Percentiles rank a stretch among this genome's conserved stretches.
Evolutionary conservation across 2,797 vertebrate species (phyloP).

Genomic region (Hylomyscus alleni): DNA sequence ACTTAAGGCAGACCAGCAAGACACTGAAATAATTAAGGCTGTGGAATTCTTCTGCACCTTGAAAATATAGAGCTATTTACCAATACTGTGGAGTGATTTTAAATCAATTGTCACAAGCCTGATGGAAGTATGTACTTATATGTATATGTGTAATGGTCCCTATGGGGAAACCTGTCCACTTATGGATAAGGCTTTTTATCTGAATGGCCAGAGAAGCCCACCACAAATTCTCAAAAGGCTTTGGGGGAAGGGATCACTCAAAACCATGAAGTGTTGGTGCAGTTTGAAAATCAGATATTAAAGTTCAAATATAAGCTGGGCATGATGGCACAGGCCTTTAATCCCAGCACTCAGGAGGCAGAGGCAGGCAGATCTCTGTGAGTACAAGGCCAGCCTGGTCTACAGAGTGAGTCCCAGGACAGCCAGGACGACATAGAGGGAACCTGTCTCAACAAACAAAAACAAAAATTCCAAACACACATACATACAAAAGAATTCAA

Average conservation of each 20-base stretch:
- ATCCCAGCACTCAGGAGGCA: background rate
- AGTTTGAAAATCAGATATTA: slow-evolving; percentile 66
- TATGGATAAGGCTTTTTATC: slow-evolving; percentile 76
- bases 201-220: slow-evolving; percentile 73
- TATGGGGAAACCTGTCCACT: slow-evolving; percentile 85
- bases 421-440: background rate
- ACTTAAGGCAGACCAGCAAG: slow-evolving; percentile 92
- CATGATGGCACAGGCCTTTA: background rate
- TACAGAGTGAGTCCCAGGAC: background rate
- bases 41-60: slow-evolving; percentile 90
- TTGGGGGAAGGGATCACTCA: slow-evolving; percentile 60
- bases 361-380: background rate
- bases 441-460: background rate
- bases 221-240: slow-evolving; percentile 62
- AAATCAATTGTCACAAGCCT: slow-evolving; percentile 81
- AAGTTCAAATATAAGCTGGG: background rate
- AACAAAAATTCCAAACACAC: background rate
- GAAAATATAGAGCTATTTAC: slow-evolving; percentile 88
- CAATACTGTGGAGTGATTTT: slow-evolving; percentile 83
- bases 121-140: slow-evolving; percentile 78
- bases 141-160: slow-evolving; percentile 82
- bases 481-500: background rate
- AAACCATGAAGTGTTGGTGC: slow-evolving; percentile 70
- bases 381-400: background rate
- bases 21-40: slow-evolving; percentile 92